Percentiles rank a stretch among this genome's conserved stretches.
phyloP scores from a whole-genome alignment of 2,113 vertebrate genomes.

The Gavialis gangeticus region DNA sequence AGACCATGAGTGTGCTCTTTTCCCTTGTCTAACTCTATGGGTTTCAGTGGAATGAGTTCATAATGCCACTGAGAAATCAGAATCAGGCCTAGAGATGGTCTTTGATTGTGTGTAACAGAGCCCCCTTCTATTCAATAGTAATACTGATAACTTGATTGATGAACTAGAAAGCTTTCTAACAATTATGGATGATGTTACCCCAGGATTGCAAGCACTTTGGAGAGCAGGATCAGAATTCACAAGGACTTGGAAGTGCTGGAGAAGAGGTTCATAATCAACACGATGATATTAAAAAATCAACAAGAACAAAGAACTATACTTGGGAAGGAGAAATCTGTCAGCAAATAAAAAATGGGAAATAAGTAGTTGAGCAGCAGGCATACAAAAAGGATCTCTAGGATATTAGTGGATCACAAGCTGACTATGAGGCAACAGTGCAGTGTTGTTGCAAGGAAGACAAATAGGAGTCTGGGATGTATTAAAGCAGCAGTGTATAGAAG shows the following conservation, averaged over 20 bases:
- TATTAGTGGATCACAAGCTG: too few relatives aligned
- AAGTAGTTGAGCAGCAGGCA: too few relatives aligned
- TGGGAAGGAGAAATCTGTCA: too few relatives aligned
- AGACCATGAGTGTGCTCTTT: not conserved
- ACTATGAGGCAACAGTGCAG: too few relatives aligned
- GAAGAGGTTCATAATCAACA: conserved; percentile 15
- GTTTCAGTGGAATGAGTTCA: not conserved
- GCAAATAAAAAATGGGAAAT: too few relatives aligned
- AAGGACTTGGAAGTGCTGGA: not conserved
- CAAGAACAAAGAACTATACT: too few relatives aligned
- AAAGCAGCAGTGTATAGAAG: too few relatives aligned
- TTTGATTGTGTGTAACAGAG: not conserved
- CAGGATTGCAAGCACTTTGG: not conserved
- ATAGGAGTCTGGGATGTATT: too few relatives aligned
- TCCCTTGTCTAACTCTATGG: not conserved
- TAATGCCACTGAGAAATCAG: not conserved
- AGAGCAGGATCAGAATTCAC: not conserved
- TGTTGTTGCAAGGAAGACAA: too few relatives aligned
- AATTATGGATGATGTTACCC: not conserved
- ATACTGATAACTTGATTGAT: not conserved
- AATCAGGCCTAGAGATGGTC: not conserved
- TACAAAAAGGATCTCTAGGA: too few relatives aligned
- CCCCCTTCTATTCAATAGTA: not conserved
- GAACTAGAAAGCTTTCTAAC: too few relatives aligned
- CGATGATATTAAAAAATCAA: not conserved